These are phyloP conservation scores for Orchesella cincta DNA, from an alignment of 1,140 invertebrate species.

Conservation along the genomic window DNA sequence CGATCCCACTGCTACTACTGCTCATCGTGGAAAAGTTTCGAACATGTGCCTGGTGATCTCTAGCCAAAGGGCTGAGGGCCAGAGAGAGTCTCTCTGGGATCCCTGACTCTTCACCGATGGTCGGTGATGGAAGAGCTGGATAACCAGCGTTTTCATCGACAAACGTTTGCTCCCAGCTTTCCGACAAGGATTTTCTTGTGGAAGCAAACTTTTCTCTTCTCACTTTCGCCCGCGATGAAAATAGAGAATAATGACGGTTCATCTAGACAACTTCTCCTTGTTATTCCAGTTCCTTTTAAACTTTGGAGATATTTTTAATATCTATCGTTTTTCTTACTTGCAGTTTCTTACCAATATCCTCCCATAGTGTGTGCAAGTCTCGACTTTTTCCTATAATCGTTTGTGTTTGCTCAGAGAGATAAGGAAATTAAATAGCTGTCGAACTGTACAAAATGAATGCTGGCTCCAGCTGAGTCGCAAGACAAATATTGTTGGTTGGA, in stretches of 20 bases:
- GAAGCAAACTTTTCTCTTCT: slow-evolving; percentile 51
- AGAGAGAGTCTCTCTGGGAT: background rate
- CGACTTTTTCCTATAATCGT: no score
- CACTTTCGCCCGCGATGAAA: slow-evolving; percentile 48
- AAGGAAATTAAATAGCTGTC: no score
- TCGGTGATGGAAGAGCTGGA: slow-evolving; percentile 48
- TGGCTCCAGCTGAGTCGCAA: no score
- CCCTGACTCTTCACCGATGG: slow-evolving; percentile 45
- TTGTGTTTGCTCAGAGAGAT: no score
- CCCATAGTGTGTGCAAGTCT: no score
- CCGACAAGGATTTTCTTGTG: slow-evolving; percentile 48
- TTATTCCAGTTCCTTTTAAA: background rate
- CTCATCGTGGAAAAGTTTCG: background rate
- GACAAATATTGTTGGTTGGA: no score
- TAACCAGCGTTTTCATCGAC: slow-evolving; percentile 38
- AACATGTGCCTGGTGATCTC: background rate
- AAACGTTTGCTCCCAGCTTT: slow-evolving; percentile 49
- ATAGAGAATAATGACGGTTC: slow-evolving; percentile 43
- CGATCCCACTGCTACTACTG: background rate
- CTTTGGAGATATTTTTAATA: background rate
- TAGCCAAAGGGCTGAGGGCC: slow-evolving; percentile 5
- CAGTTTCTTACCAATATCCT: no score
- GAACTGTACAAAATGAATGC: no score
- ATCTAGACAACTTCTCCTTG: slow-evolving; percentile 26
- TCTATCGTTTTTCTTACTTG: no score